phyloP scores from a whole-genome alignment of 1,140 invertebrate genomes.

The Apis florea region DNA sequence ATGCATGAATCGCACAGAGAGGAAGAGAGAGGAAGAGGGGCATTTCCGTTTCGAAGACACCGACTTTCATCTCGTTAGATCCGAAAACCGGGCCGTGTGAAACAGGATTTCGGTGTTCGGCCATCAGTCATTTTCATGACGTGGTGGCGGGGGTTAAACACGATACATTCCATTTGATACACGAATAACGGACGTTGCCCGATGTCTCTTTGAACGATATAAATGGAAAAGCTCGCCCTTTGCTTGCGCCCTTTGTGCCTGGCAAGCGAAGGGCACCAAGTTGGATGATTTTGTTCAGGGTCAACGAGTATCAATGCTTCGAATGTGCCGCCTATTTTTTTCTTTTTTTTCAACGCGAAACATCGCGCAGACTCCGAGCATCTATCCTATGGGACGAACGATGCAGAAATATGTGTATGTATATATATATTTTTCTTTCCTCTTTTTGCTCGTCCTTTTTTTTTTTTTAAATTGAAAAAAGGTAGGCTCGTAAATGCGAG shows the following conservation, averaged over 20 bases:
- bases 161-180: slow-evolving; percentile 43
- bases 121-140: slow-evolving; percentile 38
- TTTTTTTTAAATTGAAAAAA: neutral
- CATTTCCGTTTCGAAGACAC: neutral
- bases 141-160: slow-evolving; percentile 15
- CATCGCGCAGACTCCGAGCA: neutral
- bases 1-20: neutral
- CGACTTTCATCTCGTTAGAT: slow-evolving; percentile 12
- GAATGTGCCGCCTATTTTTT: slow-evolving; percentile 11
- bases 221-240: slow-evolving; percentile 40
- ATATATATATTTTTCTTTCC: neutral
- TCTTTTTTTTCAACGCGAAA: neutral
- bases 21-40: too few relatives aligned
- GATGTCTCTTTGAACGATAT: slow-evolving; percentile 44
- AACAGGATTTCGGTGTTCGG: slow-evolving; percentile 6
- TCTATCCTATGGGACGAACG: neutral
- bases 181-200: slow-evolving; percentile 28
- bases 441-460: neutral
- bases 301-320: slow-evolving; percentile 35
- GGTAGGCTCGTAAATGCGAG: neutral
- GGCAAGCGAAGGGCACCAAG: slow-evolving; percentile 30
- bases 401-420: neutral
- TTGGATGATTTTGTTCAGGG: slow-evolving; percentile 40
- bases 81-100: neutral
- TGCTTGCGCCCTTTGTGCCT: slow-evolving; percentile 37